Percentiles rank a stretch among this genome's conserved stretches.
These are phyloP conservation scores for Dermolepida albohirtum DNA, from an alignment of 2,888 invertebrate species.

Conservation along the genomic window DNA sequence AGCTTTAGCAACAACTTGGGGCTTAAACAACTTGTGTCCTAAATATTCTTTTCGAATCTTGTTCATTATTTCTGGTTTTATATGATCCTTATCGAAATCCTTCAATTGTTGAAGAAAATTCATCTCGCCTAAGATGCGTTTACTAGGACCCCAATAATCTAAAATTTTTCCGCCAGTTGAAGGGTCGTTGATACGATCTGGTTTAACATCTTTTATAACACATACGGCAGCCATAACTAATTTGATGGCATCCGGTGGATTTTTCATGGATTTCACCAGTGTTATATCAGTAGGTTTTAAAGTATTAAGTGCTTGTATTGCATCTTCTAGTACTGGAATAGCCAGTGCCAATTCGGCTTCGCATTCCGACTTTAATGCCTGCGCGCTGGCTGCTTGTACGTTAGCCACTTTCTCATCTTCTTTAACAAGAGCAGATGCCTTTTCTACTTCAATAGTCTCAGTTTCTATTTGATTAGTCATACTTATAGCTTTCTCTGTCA, in stretches of 20 bases:
- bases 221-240: constrained; percentile 92
- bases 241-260: constrained; percentile 85
- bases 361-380: constrained; percentile 88
- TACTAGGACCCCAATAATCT: constrained; percentile 90
- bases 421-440: constrained; percentile 82
- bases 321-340: constrained; percentile 84
- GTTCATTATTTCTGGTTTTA: constrained; percentile 77
- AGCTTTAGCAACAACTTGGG: constrained; percentile 84
- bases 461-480: constrained; percentile 83
- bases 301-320: constrained; percentile 82
- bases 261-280: constrained; percentile 90
- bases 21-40: constrained; percentile 82
- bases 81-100: constrained; percentile 89
- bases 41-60: constrained; percentile 82
- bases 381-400: constrained; percentile 85
- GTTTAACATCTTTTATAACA: constrained; percentile 83
- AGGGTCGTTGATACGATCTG: constrained; percentile 82
- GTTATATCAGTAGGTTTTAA: constrained; percentile 88
- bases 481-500: constrained; percentile 78
- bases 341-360: constrained; percentile 92
- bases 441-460: constrained; percentile 82
- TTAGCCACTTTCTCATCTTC: constrained; percentile 91
- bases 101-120: constrained; percentile 79
- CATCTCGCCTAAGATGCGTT: constrained; percentile 84
- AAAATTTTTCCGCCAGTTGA: constrained; percentile 75